phyloP scores from a whole-genome alignment of 2,888 invertebrate species.

The Agriotes lineatus region DNA sequence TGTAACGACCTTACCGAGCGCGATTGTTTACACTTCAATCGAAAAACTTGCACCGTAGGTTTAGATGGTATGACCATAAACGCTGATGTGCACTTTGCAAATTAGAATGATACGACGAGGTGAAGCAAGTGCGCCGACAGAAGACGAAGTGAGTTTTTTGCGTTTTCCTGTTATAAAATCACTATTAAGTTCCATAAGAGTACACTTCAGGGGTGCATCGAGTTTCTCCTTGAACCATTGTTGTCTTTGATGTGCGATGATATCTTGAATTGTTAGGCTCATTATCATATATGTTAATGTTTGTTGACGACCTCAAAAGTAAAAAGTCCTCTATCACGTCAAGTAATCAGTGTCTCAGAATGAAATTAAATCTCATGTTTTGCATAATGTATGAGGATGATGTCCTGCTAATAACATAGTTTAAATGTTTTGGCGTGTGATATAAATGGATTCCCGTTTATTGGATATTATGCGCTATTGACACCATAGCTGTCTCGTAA shows the following conservation, averaged over 20 bases:
- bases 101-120: background rate
- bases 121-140: too few species aligned
- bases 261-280: constrained; percentile 3
- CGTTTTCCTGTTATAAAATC: background rate
- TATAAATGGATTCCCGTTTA: background rate
- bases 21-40: background rate
- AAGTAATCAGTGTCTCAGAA: constrained; percentile 13
- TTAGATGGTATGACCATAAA: background rate
- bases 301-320: constrained; percentile 5
- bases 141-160: background rate
- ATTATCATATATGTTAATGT: constrained; percentile 23
- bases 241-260: constrained; percentile 15
- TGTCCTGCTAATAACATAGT: constrained; percentile 3
- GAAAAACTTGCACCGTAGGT: background rate
- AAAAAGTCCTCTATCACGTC: constrained; percentile 6
- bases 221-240: constrained; percentile 6
- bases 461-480: too few species aligned
- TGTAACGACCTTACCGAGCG: background rate
- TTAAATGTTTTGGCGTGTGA: background rate
- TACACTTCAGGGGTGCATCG: background rate
- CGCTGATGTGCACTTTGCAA: background rate
- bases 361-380: constrained; percentile 10
- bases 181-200: background rate
- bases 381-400: constrained; percentile 18
- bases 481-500: too few species aligned